Conservation (phyloP, 2,888 invertebrate species). For the Andrena trimmerana region DNA sequence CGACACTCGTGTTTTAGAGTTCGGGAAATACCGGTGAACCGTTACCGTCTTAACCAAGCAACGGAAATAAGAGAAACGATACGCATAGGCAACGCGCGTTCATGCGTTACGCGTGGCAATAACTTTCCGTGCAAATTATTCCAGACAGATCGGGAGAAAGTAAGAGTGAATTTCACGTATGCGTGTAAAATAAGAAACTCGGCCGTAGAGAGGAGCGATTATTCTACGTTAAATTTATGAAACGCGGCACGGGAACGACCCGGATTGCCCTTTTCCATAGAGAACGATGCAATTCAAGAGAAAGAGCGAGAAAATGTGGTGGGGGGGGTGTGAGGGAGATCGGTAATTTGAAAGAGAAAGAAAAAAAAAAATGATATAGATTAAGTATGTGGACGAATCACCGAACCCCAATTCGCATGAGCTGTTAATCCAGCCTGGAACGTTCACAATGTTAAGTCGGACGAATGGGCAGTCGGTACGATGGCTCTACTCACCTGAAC, state of each 20-base stretch:
- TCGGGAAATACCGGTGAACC: conserved; percentile 18
- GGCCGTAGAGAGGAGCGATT: not conserved
- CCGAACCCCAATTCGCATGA: conserved; percentile 83
- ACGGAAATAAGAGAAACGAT: conserved; percentile 51
- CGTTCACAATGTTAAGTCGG: conserved; percentile 83
- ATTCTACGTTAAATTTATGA: conserved; percentile 19
- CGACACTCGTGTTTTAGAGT: conserved; percentile 67
- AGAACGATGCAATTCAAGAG: conserved; percentile 25
- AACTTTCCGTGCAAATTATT: not conserved
- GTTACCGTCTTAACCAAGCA: conserved; percentile 26
- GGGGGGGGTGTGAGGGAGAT: conserved; percentile 29
- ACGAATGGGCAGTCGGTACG: conserved; percentile 75
- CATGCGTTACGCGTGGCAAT: conserved; percentile 40
- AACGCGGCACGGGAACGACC: not conserved
- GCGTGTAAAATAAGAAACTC: conserved; percentile 2
- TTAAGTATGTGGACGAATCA: conserved; percentile 74
- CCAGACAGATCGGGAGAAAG: conserved; percentile 23
- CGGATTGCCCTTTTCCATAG: conserved; percentile 4
- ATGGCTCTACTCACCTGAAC: conserved; percentile 83
- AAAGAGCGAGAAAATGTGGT: conserved; percentile 46
- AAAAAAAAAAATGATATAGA: conserved; percentile 51
- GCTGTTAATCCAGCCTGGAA: conserved; percentile 82
- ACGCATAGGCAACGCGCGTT: conserved; percentile 31
- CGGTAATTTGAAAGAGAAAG: conserved; percentile 53
- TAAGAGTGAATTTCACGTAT: conserved; percentile 16